Percentiles rank a stretch among this genome's conserved stretches.
Conservation (phyloP, 1,140 invertebrate genomes). For the Orchestia grillus region DNA sequence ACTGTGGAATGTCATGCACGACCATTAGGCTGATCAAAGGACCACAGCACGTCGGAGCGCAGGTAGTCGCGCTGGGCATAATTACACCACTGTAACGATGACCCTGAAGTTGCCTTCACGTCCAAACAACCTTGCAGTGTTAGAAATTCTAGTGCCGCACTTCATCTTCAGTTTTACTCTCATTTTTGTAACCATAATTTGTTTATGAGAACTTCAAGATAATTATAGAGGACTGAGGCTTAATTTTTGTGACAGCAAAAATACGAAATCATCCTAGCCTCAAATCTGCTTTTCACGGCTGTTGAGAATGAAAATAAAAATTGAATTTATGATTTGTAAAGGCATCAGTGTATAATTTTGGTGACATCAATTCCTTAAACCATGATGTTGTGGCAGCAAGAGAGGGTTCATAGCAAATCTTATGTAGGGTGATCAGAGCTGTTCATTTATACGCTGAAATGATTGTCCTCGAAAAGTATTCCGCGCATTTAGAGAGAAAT, state of each 20-base stretch:
- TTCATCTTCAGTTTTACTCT: background rate
- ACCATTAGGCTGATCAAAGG: background rate
- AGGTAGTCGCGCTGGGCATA: background rate
- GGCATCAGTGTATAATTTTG: background rate
- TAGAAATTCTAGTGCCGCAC: background rate
- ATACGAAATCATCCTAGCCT: background rate
- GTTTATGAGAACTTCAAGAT: background rate
- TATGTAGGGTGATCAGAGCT: background rate
- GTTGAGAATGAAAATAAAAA: background rate
- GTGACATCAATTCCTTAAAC: background rate
- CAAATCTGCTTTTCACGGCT: background rate
- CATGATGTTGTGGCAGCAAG: too few relatives aligned
- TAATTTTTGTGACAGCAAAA: background rate
- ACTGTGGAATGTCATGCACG: background rate
- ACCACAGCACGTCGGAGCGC: background rate
- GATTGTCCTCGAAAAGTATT: background rate
- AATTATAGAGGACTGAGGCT: background rate
- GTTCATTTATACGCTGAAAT: background rate
- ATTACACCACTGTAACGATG: background rate
- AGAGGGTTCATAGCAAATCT: too few relatives aligned
- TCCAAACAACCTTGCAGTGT: background rate
- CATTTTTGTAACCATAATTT: background rate
- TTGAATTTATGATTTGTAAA: background rate
- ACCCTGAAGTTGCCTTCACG: background rate
- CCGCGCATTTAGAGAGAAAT: background rate